Conservation (phyloP, 2,888 invertebrate genomes). For the Platerodrilus igneus region DNA sequence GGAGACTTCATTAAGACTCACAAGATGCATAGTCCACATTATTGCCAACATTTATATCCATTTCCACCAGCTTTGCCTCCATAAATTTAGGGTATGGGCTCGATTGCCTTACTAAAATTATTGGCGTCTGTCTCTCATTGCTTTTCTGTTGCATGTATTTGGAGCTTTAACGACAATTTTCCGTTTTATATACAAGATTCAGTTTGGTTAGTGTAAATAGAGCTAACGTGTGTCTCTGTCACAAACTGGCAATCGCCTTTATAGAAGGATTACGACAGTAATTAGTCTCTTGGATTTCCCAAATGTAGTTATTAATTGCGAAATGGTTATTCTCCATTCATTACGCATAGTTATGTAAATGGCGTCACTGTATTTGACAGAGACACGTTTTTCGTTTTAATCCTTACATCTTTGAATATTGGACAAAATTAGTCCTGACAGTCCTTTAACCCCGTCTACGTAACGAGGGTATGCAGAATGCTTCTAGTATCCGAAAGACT, state of each 20-base stretch:
- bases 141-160: no score
- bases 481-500: no score
- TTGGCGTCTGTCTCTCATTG: constrained; percentile 12
- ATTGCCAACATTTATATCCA: constrained; percentile 47
- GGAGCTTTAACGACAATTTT: no score
- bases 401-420: no score
- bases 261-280: constrained; percentile 17
- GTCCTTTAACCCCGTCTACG: no score
- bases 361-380: constrained; percentile 12
- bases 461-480: no score
- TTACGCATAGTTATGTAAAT: constrained; percentile 17
- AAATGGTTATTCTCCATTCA: constrained; percentile 19
- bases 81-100: constrained; percentile 32
- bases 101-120: constrained; percentile 14
- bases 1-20: constrained; percentile 46
- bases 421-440: no score
- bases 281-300: constrained; percentile 18
- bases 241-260: constrained; percentile 20
- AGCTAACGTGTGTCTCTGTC: constrained; percentile 17
- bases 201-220: constrained; percentile 16
- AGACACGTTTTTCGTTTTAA: constrained; percentile 13
- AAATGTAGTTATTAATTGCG: constrained; percentile 18
- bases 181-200: constrained; percentile 21
- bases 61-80: constrained; percentile 39
- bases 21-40: constrained; percentile 46